These are phyloP conservation scores for Synodontis membranacea DNA, from an alignment of 2,113 vertebrate species.

Conservation along the genomic window DNA sequence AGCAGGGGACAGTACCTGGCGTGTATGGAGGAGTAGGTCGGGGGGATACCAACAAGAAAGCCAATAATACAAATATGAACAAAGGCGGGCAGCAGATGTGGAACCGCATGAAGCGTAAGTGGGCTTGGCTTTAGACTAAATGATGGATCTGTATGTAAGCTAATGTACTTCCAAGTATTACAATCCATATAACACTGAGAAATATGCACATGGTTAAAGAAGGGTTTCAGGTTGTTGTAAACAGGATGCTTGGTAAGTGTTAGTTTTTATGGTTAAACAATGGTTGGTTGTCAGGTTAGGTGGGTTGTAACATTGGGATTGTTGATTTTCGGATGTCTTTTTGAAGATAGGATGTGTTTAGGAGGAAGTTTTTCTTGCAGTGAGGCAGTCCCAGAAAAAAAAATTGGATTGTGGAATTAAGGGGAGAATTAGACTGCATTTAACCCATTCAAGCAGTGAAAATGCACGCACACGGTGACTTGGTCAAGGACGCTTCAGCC, in stretches of 20 bases:
- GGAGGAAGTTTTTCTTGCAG: no score
- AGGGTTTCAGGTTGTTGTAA: not conserved
- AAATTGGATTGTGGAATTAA: no score
- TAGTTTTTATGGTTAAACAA: no score
- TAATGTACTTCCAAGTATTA: not conserved
- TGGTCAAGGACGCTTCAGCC: no score
- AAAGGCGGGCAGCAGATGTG: conserved; percentile 82
- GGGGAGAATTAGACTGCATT: no score
- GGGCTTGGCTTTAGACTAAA: not conserved
- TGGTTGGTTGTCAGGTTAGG: no score
- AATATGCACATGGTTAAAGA: not conserved
- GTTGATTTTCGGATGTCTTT: no score
- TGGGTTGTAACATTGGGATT: no score
- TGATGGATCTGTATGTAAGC: not conserved
- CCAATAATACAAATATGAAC: conserved; percentile 66
- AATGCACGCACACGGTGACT: no score
- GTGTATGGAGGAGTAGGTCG: conserved; percentile 65
- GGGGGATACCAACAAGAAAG: conserved; percentile 69
- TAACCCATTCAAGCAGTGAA: no score
- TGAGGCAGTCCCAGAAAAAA: no score
- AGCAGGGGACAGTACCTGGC: conserved; percentile 54
- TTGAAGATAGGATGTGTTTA: no score
- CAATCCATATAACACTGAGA: not conserved
- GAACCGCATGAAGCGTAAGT: conserved; percentile 82
- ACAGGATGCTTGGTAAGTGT: not conserved